Base-by-base conservation (phyloP, 2,113 vertebrate species). In the Pontoporia blainvillei region DNA sequence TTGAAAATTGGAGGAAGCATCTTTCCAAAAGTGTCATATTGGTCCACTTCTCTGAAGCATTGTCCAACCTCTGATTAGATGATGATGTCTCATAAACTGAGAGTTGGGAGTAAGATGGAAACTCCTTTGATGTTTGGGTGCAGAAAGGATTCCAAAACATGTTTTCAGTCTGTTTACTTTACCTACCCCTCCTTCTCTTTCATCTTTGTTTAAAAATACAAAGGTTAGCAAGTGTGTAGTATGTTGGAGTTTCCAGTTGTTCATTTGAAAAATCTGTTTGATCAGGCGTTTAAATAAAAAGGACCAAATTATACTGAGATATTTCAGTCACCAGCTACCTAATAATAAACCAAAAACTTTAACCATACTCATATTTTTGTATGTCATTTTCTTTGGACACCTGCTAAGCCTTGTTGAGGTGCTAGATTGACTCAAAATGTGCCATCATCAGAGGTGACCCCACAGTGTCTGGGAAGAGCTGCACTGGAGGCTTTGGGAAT, bases 261-360 rank as follows among this genome's bases (percentile, higher is more conserved):
- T 94, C 61, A 89, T 90, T 76, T 92, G 90, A 87, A 86, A 97
- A 94, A 75, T 78, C 13, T 86, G n/a, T 90, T 95, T 94, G 62
- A 96, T 86, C 62, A 91, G 18, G 18, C 20, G 61, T 94, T 97
- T 86, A 54, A 95, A 88, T 78, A 62, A 86, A 97, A 90, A 94
- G 85, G 17, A 67, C 8, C 10, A 95, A 95, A 66, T 90, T 93
- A 92, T 31, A 76, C 67, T 85, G 93, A 86, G 25, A 79, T 73
- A 96, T 86, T 97, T 97, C 75, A 93, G 25, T 90, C 86, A 94
- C 79, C 86, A 96, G 36, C 75, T 93, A 72, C 20, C 59, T 96
- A 96, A 93, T 71, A 96, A 86, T 86, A 95, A 86, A 86, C 79
- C 21, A 79, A 89, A 96, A 93, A 86, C 78, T 5, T 81, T 95